phyloP scores from a whole-genome alignment of 1,140 invertebrate genomes.

The Drosophila ficusphila region DNA sequence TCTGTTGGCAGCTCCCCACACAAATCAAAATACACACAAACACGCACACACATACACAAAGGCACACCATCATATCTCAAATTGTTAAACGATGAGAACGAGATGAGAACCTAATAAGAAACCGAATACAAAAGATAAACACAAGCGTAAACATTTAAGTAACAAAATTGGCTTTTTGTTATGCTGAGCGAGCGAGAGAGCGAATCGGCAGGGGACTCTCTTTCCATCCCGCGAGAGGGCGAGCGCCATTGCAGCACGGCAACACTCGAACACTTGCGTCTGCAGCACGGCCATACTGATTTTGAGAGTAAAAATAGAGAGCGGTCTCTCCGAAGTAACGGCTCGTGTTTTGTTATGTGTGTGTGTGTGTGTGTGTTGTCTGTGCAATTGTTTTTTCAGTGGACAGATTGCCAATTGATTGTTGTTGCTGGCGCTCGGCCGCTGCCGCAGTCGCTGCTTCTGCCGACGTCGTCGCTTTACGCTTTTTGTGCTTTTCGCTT shows the following conservation, averaged over 20 bases:
- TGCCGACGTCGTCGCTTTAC: conserved; percentile 52
- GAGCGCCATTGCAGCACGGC: conserved; percentile 33
- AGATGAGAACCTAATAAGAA: conserved; percentile 84
- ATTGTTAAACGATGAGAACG: conserved; percentile 84
- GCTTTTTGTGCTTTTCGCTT: conserved; percentile 65
- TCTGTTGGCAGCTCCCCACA: conserved; percentile 7
- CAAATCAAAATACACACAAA: conserved; percentile 43
- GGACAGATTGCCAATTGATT: conserved; percentile 81
- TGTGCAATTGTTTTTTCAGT: conserved; percentile 81
- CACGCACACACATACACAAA: conserved; percentile 21
- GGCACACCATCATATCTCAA: conserved; percentile 72
- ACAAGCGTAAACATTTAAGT: conserved; percentile 84
- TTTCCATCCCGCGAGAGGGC: conserved; percentile 6
- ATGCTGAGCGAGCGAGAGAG: conserved; percentile 50
- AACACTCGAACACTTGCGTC: conserved; percentile 29
- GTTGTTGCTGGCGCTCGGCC: conserved; percentile 58
- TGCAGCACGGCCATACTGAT: conserved; percentile 64
- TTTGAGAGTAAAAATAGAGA: conserved; percentile 36
- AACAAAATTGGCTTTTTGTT: conserved; percentile 84
- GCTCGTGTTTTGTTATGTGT: conserved; percentile 37
- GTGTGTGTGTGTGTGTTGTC: conserved; percentile 41
- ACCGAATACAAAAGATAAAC: conserved; percentile 84
- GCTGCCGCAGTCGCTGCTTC: conserved; percentile 8
- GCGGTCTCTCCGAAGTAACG: conserved; percentile 47
- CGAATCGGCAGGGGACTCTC: neutral